Evolutionary conservation across 2,113 vertebrate species (phyloP).

Genomic region (Leptobrachium leishanense): DNA sequence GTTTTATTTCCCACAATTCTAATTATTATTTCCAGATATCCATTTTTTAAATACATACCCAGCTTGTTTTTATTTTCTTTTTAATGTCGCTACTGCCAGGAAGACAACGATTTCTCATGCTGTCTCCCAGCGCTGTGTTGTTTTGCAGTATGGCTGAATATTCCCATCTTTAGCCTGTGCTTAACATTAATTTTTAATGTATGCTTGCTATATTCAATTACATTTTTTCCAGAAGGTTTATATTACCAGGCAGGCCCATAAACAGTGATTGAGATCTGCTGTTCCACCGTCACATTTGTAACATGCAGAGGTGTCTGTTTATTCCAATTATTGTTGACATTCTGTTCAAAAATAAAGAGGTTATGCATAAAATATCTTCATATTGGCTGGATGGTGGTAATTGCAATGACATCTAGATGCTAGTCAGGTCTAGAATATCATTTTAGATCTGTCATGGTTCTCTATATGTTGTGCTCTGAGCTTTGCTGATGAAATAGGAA

Average conservation of each 20-base stretch:
- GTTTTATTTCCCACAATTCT: no score
- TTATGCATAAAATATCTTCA: no score
- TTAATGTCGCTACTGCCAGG: neutral
- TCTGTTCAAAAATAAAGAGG: no score
- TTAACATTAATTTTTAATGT: neutral
- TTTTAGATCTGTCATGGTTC: no score
- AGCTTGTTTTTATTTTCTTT: neutral
- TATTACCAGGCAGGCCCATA: neutral
- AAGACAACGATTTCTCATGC: neutral
- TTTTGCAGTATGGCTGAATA: no score
- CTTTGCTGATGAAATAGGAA: no score
- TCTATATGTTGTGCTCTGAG: no score
- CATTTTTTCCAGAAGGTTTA: conserved; percentile 1
- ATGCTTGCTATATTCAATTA: neutral
- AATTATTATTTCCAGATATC: no score
- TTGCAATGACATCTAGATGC: no score
- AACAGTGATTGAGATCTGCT: neutral
- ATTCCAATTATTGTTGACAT: neutral
- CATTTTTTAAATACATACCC: neutral
- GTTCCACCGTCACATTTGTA: neutral
- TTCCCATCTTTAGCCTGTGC: neutral
- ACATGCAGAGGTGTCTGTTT: neutral
- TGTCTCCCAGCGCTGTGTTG: neutral
- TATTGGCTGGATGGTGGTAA: no score
- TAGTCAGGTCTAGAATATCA: no score